phyloP scores from a whole-genome alignment of 2,113 vertebrate genomes.

The Cinclus cinclus region DNA sequence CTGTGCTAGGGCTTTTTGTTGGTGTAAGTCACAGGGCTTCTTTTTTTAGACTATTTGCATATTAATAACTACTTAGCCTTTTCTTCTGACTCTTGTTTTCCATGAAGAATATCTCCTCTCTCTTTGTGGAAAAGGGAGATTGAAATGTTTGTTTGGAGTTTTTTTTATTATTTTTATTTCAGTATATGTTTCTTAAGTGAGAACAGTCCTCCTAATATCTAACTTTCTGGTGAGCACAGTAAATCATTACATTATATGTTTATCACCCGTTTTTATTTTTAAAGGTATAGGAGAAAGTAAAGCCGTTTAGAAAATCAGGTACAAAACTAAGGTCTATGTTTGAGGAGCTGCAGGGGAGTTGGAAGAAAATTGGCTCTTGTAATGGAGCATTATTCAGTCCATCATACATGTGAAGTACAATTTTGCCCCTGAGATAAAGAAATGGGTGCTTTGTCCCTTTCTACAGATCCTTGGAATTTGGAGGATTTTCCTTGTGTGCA shows the following conservation, averaged over 20 bases:
- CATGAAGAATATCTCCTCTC: neutral
- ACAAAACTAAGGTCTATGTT: constrained; percentile 43
- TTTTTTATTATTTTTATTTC: neutral
- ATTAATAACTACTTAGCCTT: neutral
- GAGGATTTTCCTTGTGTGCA: neutral
- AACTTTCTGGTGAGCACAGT: neutral
- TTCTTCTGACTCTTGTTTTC: constrained; percentile 4
- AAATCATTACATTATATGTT: neutral
- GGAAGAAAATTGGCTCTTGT: constrained; percentile 60
- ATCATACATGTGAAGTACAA: constrained; percentile 36
- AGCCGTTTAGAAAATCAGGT: constrained; percentile 44
- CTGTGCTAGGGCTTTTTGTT: neutral
- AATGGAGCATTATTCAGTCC: constrained; percentile 54
- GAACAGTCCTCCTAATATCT: neutral
- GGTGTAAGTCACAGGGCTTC: accelerated
- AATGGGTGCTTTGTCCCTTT: neutral
- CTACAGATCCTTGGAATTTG: neutral
- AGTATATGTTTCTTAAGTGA: neutral
- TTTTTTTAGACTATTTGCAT: neutral
- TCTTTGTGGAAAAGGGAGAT: neutral
- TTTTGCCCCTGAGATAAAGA: constrained; percentile 55
- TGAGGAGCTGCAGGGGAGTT: constrained; percentile 43
- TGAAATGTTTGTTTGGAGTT: accelerated
- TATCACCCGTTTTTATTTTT: neutral
- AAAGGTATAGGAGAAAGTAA: neutral